Conservation (phyloP, 2,113 vertebrate species). For the Caloenas nicobarica region DNA sequence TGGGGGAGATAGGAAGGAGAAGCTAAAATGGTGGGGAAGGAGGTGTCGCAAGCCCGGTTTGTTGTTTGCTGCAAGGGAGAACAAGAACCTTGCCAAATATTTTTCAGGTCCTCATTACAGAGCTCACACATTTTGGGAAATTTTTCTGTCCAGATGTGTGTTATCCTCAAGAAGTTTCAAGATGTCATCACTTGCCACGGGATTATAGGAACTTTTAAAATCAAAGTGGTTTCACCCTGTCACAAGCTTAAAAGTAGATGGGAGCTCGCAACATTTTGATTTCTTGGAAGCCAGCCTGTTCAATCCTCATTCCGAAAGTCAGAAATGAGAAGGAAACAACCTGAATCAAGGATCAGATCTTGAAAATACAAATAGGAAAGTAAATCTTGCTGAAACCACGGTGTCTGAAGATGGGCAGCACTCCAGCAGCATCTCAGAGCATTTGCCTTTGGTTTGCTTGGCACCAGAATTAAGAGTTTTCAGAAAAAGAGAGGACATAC, state of each 20-base stretch:
- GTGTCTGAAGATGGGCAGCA: neutral
- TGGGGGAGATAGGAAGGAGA: neutral
- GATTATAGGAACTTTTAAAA: neutral
- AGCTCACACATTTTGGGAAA: neutral
- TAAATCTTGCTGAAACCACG: neutral
- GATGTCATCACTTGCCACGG: neutral
- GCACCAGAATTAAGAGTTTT: neutral
- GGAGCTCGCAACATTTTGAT: neutral
- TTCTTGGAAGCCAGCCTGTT: neutral
- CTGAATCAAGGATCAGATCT: neutral
- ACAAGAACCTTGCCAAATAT: neutral
- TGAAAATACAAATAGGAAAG: conserved; percentile 7
- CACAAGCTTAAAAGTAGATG: neutral
- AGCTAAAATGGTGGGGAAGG: neutral
- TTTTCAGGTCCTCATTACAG: neutral
- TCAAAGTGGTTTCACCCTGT: neutral
- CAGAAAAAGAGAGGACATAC: neutral
- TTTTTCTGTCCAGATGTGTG: neutral
- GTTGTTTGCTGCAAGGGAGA: neutral
- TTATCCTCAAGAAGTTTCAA: neutral
- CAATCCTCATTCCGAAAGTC: neutral
- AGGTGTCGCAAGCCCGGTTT: neutral
- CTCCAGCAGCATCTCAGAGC: neutral
- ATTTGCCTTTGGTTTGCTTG: neutral
- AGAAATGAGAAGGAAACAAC: neutral